Evolutionary conservation across 1,140 invertebrate species (phyloP), one percentile per base, ranked within the genome.

Genomic region (Heliconius eleuchia): DNA sequence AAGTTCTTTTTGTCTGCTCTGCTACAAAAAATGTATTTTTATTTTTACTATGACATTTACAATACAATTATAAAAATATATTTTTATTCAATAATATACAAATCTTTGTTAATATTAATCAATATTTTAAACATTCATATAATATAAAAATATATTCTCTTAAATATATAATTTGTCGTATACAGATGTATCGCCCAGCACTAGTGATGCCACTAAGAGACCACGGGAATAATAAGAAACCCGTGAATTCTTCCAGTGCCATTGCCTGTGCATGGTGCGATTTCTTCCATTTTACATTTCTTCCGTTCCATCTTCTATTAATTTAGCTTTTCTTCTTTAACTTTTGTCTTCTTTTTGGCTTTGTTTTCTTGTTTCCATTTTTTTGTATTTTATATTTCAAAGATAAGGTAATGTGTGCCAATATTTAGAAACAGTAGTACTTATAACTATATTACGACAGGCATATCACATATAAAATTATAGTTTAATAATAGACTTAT

Each of bases 211-310:
- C 92, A 94, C 92, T 93, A 94, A 93, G 92, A 94, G 92, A 93
- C 86, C 92, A 94, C 92, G 92, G 92, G 92, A 88, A 80, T 85
- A 79, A 73, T 73, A 70, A 86, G 76, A 85, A 91, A 92, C 92
- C 92, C 92, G 92, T 94, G 93, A 94, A 94, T 94, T 94, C 93
- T 94, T 94, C 93, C 92, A 94, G 92, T 94, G 92, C 92, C 92
- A 93, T 94, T 94, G 92, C 92, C 89, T 93, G 92, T 93, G 92
- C 87, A 87, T 92, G 85, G 87, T 87, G 91, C 92, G 92, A 90
- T 72, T 80, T 88, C 78, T 89, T 89, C 84, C 82, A 80, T 81
- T 76, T 80, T 85, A 84, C 79, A 37, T 13, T n/a, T n/a, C n/a
- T n/a, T n/a, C n/a, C n/a, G 9, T 66, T 66, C 2, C 11, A 80